Evolutionary conservation across 2,797 vertebrate genomes (phyloP).

Genomic region (Poeciliopsis gracilis): DNA sequence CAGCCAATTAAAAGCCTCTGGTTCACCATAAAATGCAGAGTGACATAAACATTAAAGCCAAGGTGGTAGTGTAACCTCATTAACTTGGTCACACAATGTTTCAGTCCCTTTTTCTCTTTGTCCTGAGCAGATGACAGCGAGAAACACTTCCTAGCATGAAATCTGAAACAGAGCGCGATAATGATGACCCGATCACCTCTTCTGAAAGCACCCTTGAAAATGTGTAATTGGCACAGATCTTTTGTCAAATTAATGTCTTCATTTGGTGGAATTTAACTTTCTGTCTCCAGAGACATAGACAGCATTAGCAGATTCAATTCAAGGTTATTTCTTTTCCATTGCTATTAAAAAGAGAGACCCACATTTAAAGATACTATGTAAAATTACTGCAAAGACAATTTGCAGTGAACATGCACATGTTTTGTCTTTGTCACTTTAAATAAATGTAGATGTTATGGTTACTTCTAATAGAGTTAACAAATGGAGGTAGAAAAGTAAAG

Average conservation of each 20-base stretch:
- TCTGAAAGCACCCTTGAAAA: constrained; percentile 27
- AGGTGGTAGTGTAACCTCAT: constrained; percentile 71
- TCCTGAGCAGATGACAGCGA: constrained; percentile 43
- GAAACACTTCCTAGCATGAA: constrained; percentile 30
- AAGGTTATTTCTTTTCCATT: constrained; percentile 24
- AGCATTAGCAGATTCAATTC: constrained; percentile 28
- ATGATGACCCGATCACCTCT: constrained; percentile 14
- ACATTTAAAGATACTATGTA: constrained; percentile 25
- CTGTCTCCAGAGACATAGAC: constrained; percentile 21
- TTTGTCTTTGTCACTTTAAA: background rate
- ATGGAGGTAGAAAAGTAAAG: background rate
- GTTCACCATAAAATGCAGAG: constrained; percentile 60
- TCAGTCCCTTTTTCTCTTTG: constrained; percentile 48
- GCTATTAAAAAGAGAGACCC: constrained; percentile 8
- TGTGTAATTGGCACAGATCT: constrained; percentile 33
- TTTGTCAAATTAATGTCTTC: constrained; percentile 31
- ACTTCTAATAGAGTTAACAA: background rate
- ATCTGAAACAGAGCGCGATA: constrained; percentile 27
- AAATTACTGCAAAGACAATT: background rate
- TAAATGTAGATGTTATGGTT: background rate
- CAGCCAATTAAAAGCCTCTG: constrained; percentile 74
- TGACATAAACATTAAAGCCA: constrained; percentile 69
- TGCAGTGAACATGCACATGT: background rate
- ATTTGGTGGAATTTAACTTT: constrained; percentile 18
- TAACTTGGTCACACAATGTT: constrained; percentile 68